Conservation (phyloP, 64 coral and sea anemone genomes). For the Trachythela sp. region DNA sequence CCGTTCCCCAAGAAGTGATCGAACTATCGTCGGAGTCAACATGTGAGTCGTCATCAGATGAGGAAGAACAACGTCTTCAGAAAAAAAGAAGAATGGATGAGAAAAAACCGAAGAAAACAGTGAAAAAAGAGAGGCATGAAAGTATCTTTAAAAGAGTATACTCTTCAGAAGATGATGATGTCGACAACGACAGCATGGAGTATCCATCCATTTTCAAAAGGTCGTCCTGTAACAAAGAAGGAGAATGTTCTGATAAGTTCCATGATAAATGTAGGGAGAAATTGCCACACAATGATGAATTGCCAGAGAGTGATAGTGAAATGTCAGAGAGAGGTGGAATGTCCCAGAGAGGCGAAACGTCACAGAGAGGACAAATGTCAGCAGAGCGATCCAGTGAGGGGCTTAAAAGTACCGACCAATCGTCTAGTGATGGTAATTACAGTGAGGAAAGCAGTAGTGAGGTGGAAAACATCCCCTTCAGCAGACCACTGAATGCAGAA, state of each 20-base stretch:
- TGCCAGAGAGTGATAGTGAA: no score
- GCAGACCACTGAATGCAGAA: not conserved
- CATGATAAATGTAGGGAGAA: no score
- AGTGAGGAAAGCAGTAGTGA: not conserved
- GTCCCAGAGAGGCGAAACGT: not conserved
- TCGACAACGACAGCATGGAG: no score
- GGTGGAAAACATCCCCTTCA: not conserved
- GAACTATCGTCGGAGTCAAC: not conserved
- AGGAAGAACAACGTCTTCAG: not conserved
- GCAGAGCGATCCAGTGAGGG: not conserved
- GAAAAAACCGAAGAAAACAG: not conserved
- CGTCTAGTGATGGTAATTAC: not conserved
- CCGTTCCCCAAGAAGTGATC: no score
- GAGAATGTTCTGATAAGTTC: not conserved
- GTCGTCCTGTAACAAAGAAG: not conserved
- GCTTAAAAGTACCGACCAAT: not conserved
- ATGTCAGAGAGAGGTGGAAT: no score
- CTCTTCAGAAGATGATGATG: not conserved
- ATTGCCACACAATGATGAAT: no score
- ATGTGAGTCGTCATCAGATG: conserved; percentile 7
- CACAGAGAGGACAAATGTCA: no score
- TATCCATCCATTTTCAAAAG: not conserved
- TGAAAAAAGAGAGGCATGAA: not conserved
- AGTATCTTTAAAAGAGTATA: not conserved
- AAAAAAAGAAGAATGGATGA: not conserved